Evolutionary conservation across 1,140 invertebrate genomes (phyloP).

Genomic region (Delia radicum): DNA sequence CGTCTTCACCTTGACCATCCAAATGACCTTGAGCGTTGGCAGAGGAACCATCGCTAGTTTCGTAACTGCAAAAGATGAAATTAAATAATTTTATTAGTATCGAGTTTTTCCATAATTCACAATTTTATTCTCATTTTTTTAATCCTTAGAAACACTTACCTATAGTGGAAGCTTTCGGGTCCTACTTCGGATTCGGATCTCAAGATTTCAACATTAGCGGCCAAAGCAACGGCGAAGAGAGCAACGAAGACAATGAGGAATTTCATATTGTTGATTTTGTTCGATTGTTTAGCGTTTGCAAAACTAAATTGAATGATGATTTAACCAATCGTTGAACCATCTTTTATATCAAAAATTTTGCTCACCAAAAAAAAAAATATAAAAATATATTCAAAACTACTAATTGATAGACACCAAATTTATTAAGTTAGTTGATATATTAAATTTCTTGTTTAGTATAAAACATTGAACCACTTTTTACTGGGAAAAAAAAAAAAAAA

Average conservation of each 20-base stretch:
- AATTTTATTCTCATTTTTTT: too few species aligned
- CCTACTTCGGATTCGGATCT: constrained; percentile 34
- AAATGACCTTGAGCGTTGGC: constrained; percentile 65
- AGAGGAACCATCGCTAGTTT: constrained; percentile 69
- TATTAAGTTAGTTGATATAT: too few species aligned
- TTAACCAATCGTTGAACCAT: background rate
- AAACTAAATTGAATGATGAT: background rate
- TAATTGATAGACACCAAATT: background rate
- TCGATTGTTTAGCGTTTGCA: background rate
- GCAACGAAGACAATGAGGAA: constrained; percentile 36
- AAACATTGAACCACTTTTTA: too few species aligned
- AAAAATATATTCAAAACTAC: too few species aligned
- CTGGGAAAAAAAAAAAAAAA: too few species aligned
- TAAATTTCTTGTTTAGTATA: background rate
- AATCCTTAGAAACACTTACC: constrained; percentile 38
- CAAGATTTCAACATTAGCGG: constrained; percentile 23
- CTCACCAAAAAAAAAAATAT: background rate
- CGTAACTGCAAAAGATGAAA: constrained; percentile 57
- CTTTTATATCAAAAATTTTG: background rate
- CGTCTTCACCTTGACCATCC: constrained; percentile 59
- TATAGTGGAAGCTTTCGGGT: constrained; percentile 48
- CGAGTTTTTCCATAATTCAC: too few species aligned
- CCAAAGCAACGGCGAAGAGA: constrained; percentile 24
- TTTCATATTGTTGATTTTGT: constrained; percentile 37
- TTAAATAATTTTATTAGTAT: constrained; percentile 30